Evolutionary conservation across 1,140 invertebrate genomes (phyloP), one percentile per base, ranked within the genome.

Genomic region (Spodoptera frugiperda): DNA sequence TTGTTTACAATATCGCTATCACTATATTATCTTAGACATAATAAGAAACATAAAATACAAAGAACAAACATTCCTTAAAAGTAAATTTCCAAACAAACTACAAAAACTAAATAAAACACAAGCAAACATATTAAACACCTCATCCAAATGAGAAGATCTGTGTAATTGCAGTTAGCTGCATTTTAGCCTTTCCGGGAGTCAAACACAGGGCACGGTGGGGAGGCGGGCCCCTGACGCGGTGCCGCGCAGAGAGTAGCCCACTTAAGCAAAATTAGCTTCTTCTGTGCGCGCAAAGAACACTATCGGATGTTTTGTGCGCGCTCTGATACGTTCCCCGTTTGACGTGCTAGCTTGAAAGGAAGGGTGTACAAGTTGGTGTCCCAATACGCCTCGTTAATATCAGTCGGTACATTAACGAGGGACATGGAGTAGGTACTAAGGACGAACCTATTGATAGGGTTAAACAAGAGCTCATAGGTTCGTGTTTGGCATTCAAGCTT

Each of bases 221-320:
- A 80, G 76, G 21, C 53, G 71, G 70, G 76, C 85, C 86, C 88
- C 89, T 83, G 79, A 84, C 83, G 81, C 83, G 55, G 55, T 57
- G 82, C 78, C 78, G 79, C 83, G 79, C 82, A 57, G 78, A 84
- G 84, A 91, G 92, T 93, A 92, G 91, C 91, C 92, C 92, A 92
- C 92, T 93, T 93, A 93, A 90, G 90, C 87, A 92, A 93, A 93
- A 93, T 93, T 93, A 93, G 92, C 92, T 93, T 86, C 90, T 92
- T 92, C 86, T 92, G 87, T 91, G 82, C 84, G 86, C 87, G 87
- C 82, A 90, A 92, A 91, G 90, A 92, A 92, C 91, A 92, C 91
- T 93, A 93, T 92, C 89, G 90, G 92, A 87, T 91, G 92, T 91
- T 91, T 89, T 89, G 85, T 91, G 79, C 88, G 54, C 73, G 80